These are phyloP conservation scores for Zonotrichia albicollis DNA, from an alignment of 2,797 vertebrate genomes.

Conservation along the genomic window DNA sequence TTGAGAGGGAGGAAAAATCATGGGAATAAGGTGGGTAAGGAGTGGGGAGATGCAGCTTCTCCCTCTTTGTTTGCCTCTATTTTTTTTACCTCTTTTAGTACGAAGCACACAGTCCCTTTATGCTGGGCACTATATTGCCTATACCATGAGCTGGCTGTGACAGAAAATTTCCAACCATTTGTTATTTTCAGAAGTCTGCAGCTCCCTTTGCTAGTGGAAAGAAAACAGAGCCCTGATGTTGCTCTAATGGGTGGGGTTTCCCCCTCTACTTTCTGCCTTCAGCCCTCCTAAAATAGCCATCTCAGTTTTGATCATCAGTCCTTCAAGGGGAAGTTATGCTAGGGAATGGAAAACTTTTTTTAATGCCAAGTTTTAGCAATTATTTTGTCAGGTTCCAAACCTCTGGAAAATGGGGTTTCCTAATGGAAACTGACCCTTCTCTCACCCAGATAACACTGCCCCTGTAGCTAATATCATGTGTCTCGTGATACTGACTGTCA, in stretches of 20 bases:
- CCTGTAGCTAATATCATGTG: constrained; percentile 3
- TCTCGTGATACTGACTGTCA: constrained; percentile 33
- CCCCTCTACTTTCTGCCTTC: background rate
- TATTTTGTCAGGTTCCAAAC: background rate
- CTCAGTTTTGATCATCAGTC: background rate
- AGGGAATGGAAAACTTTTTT: constrained; percentile 11
- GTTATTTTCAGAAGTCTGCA: background rate
- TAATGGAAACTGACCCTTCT: constrained; percentile 22
- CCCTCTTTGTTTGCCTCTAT: background rate
- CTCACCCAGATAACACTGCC: constrained; percentile 12
- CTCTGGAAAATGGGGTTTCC: constrained; percentile 48
- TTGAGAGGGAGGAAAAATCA: background rate
- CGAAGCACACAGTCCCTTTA: background rate
- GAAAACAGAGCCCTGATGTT: background rate
- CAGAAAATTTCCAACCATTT: background rate
- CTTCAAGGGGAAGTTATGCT: constrained; percentile 12
- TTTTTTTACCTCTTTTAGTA: background rate
- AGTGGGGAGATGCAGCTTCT: accelerated
- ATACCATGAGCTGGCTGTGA: background rate
- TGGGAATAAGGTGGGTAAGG: background rate
- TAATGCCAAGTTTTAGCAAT: constrained; percentile 1
- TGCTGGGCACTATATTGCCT: background rate
- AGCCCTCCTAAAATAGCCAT: constrained; percentile 28
- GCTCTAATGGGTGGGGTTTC: background rate
- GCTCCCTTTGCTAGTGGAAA: background rate